Conservation (phyloP, 2,113 vertebrate genomes). For the Epinephelus fuscoguttatus region DNA sequence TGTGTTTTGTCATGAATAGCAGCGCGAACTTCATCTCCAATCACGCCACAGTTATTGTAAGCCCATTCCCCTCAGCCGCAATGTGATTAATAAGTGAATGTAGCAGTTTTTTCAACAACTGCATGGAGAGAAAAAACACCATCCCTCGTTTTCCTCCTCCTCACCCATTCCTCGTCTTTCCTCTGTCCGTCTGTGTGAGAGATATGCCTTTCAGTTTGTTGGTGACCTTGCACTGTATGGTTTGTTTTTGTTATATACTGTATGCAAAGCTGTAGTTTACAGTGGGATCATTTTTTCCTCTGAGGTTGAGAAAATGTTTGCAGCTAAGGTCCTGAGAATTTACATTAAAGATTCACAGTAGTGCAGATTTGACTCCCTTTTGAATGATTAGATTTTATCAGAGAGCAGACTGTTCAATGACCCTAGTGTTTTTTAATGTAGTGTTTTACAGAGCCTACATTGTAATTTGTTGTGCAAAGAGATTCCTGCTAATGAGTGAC, state of each 20-base stretch:
- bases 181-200: not conserved
- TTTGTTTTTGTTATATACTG: conserved; percentile 25
- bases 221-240: conserved; percentile 28
- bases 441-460: conserved; percentile 22
- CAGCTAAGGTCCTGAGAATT: conserved; percentile 30
- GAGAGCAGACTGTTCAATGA: not conserved
- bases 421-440: not conserved
- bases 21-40: conserved; percentile 1
- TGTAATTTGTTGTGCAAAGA: conserved; percentile 18
- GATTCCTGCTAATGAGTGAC: conserved; percentile 23
- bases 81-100: conserved; percentile 3
- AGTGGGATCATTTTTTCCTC: conserved; percentile 48
- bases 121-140: not conserved
- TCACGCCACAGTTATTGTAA: not conserved
- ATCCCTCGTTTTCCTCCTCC: conserved; percentile 11
- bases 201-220: conserved; percentile 14
- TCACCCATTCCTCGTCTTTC: conserved; percentile 1
- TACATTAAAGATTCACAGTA: not conserved
- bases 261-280: conserved; percentile 59
- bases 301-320: conserved; percentile 23
- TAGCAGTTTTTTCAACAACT: conserved; percentile 18
- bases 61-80: conserved; percentile 3
- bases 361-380: not conserved
- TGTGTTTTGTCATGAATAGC: conserved; percentile 3
- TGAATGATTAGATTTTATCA: not conserved